Conservation (phyloP, 1,140 invertebrate species). For the Anadara kagoshimensis region DNA sequence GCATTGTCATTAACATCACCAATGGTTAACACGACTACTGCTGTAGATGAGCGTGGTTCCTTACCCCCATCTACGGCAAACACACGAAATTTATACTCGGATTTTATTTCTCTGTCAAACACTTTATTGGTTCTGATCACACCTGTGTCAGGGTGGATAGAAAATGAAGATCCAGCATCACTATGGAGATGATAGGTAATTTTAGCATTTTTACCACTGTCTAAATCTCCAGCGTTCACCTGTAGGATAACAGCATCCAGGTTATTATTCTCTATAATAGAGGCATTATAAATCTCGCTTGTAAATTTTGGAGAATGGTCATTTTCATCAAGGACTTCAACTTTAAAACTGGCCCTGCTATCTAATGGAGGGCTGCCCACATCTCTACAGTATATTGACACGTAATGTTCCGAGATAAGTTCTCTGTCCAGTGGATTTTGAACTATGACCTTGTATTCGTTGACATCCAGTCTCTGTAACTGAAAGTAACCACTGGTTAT, state of each 20-base stretch:
- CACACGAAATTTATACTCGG: conserved; percentile 90
- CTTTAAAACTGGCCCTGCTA: conserved; percentile 38
- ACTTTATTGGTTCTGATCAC: conserved; percentile 88
- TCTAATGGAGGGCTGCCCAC: conserved; percentile 50
- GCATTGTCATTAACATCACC: conserved; percentile 95
- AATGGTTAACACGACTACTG: conserved; percentile 91
- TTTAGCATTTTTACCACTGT: conserved; percentile 95
- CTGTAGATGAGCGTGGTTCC: conserved; percentile 87
- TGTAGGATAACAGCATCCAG: conserved; percentile 91
- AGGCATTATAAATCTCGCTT: conserved; percentile 41
- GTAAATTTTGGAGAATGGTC: conserved; percentile 55
- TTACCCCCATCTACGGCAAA: conserved; percentile 90
- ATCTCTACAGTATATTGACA: conserved; percentile 54
- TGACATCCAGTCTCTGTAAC: conserved; percentile 48
- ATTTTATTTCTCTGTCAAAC: conserved; percentile 92
- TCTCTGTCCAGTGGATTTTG: conserved; percentile 52
- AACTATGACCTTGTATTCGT: conserved; percentile 59
- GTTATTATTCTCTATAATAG: conserved; percentile 73
- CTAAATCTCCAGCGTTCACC: conserved; percentile 94
- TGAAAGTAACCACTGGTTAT: conserved; percentile 46
- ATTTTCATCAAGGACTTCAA: conserved; percentile 58
- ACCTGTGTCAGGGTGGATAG: conserved; percentile 89
- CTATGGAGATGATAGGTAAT: conserved; percentile 87
- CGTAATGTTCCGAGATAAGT: conserved; percentile 33
- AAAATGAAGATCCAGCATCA: conserved; percentile 81